phyloP scores from a whole-genome alignment of 1,140 invertebrate species.

The Rhyacophila brunnea region DNA sequence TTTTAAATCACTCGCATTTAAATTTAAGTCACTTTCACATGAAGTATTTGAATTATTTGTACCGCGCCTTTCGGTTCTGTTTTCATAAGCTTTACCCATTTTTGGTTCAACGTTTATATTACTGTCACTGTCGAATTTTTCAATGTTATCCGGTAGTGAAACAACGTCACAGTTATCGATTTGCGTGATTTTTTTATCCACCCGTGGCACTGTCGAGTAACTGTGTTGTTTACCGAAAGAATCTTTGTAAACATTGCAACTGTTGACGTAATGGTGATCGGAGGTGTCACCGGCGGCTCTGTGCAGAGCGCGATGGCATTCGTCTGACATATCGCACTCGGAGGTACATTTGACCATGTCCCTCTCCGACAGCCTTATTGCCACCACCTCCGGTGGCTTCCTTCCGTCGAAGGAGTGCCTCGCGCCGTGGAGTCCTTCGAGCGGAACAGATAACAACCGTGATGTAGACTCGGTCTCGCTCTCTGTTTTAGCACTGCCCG shows the following conservation, averaged over 20 bases:
- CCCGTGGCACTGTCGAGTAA: conserved; percentile 10
- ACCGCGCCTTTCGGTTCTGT: too few species aligned
- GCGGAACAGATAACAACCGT: neutral
- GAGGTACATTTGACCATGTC: conserved; percentile 29
- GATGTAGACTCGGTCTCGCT: neutral
- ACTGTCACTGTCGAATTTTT: neutral
- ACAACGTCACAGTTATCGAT: conserved; percentile 5
- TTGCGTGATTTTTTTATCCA: conserved; percentile 5
- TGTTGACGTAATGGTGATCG: neutral
- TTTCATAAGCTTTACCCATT: too few species aligned
- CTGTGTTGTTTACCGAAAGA: neutral
- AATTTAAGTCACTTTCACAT: conserved; percentile 32
- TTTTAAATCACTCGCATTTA: conserved; percentile 32
- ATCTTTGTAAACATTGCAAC: neutral
- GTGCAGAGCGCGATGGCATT: conserved; percentile 24
- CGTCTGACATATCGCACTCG: conserved; percentile 30
- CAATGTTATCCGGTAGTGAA: neutral
- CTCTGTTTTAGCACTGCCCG: conserved; percentile 8
- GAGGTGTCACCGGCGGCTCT: neutral
- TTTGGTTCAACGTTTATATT: too few species aligned
- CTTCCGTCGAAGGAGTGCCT: conserved; percentile 1
- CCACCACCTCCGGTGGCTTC: conserved; percentile 44
- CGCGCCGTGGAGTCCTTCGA: neutral
- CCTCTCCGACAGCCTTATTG: conserved; percentile 42
- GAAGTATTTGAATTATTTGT: too few species aligned